Evolutionary conservation across 2,797 vertebrate genomes (phyloP).

Genomic region (Nasua narica): DNA sequence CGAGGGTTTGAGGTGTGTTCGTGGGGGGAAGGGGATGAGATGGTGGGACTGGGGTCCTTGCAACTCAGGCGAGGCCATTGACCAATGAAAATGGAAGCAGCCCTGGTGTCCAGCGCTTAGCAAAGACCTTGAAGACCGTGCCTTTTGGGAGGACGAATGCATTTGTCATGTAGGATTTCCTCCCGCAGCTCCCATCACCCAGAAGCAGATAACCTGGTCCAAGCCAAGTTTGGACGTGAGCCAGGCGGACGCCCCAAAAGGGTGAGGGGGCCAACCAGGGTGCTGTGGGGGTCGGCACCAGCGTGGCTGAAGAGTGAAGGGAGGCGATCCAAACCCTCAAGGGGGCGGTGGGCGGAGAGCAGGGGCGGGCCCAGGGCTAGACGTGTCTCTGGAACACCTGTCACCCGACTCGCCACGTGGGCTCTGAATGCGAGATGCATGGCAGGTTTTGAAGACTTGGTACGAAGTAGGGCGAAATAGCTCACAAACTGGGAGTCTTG

Average conservation of each 20-base stretch:
- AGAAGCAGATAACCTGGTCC: background rate
- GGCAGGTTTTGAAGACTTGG: background rate
- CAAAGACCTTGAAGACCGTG: background rate
- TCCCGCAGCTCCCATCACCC: background rate
- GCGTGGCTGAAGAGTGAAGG: background rate
- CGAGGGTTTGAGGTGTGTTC: background rate
- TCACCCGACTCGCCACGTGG: background rate
- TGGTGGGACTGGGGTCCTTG: background rate
- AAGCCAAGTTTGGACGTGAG: background rate
- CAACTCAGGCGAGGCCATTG: background rate
- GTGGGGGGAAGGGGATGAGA: background rate
- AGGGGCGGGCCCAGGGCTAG: background rate
- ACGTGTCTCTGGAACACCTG: background rate
- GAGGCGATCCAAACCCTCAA: background rate
- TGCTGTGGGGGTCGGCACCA: background rate
- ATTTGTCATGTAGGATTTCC: background rate
- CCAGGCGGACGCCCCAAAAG: background rate
- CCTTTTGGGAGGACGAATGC: background rate
- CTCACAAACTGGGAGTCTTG: background rate
- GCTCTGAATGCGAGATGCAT: background rate
- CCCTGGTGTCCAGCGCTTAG: too few species aligned
- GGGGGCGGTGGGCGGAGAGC: background rate
- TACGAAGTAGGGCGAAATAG: background rate
- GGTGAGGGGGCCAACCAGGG: background rate
- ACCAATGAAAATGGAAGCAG: background rate